Evolutionary conservation across 2,888 invertebrate species (phyloP).

Genomic region (Sclerodermus sp.): DNA sequence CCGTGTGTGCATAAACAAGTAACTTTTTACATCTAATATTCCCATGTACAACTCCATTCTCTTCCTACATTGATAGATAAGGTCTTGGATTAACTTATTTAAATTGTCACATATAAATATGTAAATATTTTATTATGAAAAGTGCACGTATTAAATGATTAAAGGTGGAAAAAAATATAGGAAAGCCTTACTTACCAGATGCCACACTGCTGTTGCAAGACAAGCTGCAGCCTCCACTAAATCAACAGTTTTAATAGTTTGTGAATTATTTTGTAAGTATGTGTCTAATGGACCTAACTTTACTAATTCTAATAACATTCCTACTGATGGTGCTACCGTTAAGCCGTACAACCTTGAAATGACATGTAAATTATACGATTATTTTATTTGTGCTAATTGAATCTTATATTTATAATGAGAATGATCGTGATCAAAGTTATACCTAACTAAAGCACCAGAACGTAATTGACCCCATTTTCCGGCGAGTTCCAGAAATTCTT

Average conservation of each 20-base stretch:
- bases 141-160: not conserved
- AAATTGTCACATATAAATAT: too few relatives aligned
- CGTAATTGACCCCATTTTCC: constrained; percentile 79
- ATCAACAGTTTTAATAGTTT: constrained; percentile 67
- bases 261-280: constrained; percentile 62
- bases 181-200: constrained; percentile 64
- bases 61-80: constrained; percentile 60
- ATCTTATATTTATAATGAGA: not conserved
- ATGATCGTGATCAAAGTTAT: not conserved
- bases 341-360: constrained; percentile 69
- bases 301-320: constrained; percentile 81
- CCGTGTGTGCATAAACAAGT: constrained; percentile 74
- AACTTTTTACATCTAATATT: constrained; percentile 81
- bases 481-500: constrained; percentile 78
- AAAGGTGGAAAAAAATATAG: constrained; percentile 1
- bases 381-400: not conserved
- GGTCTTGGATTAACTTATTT: not conserved
- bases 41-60: constrained; percentile 81
- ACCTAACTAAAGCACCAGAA: constrained; percentile 72
- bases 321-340: constrained; percentile 74
- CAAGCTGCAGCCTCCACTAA: constrained; percentile 81
- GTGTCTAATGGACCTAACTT: constrained; percentile 77
- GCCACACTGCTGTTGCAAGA: constrained; percentile 83
- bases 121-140: not conserved
- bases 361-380: not conserved